These are phyloP conservation scores for Drosophila helvetica DNA, from an alignment of 2,888 invertebrate genomes.

Conservation along the genomic window DNA sequence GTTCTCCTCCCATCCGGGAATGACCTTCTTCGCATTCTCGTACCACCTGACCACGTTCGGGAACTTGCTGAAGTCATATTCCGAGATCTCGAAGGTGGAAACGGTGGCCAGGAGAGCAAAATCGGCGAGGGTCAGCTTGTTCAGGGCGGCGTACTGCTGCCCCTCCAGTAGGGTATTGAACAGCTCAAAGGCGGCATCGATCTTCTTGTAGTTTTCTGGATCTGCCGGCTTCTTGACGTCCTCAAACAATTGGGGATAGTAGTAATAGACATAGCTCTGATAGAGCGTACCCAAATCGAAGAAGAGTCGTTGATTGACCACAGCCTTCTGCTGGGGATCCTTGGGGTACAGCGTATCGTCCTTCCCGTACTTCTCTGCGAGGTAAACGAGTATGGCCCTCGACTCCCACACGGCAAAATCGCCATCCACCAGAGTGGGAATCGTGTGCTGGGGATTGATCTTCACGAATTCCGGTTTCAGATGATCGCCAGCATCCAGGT, in stretches of 20 bases:
- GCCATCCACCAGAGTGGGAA: conserved; percentile 92
- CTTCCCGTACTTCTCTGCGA: conserved; percentile 91
- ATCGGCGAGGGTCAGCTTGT: conserved; percentile 90
- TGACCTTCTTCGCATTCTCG: conserved; percentile 85
- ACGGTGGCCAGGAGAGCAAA: conserved; percentile 88
- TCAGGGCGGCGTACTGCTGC: conserved; percentile 89
- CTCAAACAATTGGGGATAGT: conserved; percentile 87
- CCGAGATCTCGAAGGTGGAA: conserved; percentile 88
- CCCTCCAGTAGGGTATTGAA: conserved; percentile 89
- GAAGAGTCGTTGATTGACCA: conserved; percentile 91
- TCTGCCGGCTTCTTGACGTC: conserved; percentile 86
- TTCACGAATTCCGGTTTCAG: conserved; percentile 88
- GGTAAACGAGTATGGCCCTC: conserved; percentile 91
- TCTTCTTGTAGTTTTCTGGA: conserved; percentile 87
- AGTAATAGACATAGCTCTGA: conserved; percentile 88
- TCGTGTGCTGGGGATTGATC: conserved; percentile 92
- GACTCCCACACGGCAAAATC: conserved; percentile 92
- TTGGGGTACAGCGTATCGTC: conserved; percentile 90
- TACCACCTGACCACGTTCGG: conserved; percentile 88
- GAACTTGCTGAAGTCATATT: conserved; percentile 88
- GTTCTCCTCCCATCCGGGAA: conserved; percentile 86
- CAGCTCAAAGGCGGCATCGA: conserved; percentile 87
- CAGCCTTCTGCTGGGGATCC: conserved; percentile 89
- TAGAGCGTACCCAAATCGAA: conserved; percentile 92
- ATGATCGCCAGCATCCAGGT: conserved; percentile 87